A percentile compares a stretch with the other conserved stretches of the same genome.
Evolutionary conservation across 1,140 invertebrate species (phyloP).

Genomic region (Archivesica marissinica): DNA sequence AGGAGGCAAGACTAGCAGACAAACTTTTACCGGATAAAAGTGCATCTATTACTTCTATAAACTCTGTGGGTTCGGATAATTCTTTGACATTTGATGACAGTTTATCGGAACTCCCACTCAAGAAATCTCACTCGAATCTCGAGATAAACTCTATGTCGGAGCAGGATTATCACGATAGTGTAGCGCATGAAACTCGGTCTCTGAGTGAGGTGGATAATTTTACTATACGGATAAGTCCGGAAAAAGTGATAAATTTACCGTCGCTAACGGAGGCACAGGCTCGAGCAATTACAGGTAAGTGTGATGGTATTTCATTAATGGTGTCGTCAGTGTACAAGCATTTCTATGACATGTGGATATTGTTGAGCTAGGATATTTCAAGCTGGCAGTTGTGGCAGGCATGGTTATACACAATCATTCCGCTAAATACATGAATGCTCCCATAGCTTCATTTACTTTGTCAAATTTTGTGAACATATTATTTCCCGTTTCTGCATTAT

Average conservation of each 20-base stretch:
- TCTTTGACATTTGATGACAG: constrained; percentile 64
- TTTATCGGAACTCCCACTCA: constrained; percentile 50
- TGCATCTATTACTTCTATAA: constrained; percentile 68
- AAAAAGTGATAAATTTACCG: constrained; percentile 81
- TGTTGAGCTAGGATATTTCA: background rate
- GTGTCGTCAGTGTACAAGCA: background rate
- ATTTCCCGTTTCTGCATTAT: no score
- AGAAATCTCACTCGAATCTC: constrained; percentile 70
- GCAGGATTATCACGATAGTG: constrained; percentile 68
- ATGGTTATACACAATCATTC: no score
- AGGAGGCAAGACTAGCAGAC: constrained; percentile 50
- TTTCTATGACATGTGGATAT: no score
- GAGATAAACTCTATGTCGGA: constrained; percentile 65
- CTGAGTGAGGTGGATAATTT: constrained; percentile 72
- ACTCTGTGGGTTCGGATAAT: constrained; percentile 66
- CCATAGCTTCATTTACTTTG: no score
- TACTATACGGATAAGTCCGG: constrained; percentile 77
- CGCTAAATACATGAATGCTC: no score
- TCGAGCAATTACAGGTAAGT: constrained; percentile 83
- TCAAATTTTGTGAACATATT: no score
- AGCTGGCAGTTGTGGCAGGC: no score
- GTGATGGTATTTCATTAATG: no score
- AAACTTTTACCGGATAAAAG: constrained; percentile 61
- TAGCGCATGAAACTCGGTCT: constrained; percentile 69
- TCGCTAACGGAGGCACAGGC: constrained; percentile 82